phyloP scores from a whole-genome alignment of 2,888 invertebrate genomes.

The Lasioglossum marginatum region DNA sequence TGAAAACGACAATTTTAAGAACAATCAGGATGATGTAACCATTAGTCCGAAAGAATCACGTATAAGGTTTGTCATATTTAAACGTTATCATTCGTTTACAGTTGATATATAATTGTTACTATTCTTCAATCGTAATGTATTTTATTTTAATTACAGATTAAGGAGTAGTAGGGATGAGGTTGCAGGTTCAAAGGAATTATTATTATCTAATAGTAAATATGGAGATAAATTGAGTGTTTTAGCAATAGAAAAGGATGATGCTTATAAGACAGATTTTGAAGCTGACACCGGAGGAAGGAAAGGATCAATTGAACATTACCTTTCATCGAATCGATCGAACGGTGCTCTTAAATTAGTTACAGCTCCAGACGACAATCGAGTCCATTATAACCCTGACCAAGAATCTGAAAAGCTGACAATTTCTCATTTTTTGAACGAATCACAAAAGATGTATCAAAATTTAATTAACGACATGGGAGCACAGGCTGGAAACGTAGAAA shows the following conservation, averaged over 20 bases:
- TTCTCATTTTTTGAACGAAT: conserved; percentile 29
- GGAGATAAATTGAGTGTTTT: conserved; percentile 34
- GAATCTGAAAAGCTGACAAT: conserved; percentile 11
- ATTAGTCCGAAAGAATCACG: conserved; percentile 76
- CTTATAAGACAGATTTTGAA: conserved; percentile 61
- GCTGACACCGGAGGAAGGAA: conserved; percentile 48
- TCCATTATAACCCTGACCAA: conserved; percentile 13
- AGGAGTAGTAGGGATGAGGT: conserved; percentile 55
- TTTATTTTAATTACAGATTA: conserved; percentile 64
- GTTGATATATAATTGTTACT: not conserved
- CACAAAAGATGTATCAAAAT: conserved; percentile 37
- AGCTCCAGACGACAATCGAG: conserved; percentile 19
- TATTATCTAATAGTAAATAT: conserved; percentile 38
- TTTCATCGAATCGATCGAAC: conserved; percentile 23
- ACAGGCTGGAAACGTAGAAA: not conserved
- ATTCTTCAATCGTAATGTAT: conserved; percentile 8
- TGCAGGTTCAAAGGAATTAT: conserved; percentile 39
- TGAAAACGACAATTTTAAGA: conserved; percentile 44
- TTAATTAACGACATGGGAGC: conserved; percentile 33
- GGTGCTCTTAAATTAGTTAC: conserved; percentile 33
- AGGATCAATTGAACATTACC: conserved; percentile 30
- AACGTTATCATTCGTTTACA: conserved; percentile 15
- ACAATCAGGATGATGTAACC: conserved; percentile 21
- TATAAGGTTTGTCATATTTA: conserved; percentile 73
- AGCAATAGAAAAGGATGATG: conserved; percentile 19